Evolutionary conservation across 2,113 vertebrate species (phyloP).

Genomic region (Anguilla rostrata): DNA sequence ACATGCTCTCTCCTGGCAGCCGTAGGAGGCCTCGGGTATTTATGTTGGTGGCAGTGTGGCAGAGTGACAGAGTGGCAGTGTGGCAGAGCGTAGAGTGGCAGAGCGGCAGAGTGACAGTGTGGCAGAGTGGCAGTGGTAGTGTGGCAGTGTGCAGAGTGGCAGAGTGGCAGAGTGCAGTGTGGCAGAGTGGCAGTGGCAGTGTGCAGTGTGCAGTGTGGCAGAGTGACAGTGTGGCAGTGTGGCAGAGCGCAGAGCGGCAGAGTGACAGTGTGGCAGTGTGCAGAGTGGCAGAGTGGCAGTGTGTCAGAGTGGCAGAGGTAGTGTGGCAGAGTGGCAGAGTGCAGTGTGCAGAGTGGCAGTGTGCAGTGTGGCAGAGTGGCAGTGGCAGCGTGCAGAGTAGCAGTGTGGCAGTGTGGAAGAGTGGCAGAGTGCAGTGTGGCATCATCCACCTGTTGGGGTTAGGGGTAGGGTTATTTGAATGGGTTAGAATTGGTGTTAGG

Average conservation of each 20-base stretch:
- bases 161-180: background rate
- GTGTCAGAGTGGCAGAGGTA: too few species aligned
- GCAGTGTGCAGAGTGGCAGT: background rate
- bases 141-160: too few species aligned
- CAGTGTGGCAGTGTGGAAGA: too few species aligned
- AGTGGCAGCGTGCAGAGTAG: too few species aligned
- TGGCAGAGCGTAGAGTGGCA: background rate
- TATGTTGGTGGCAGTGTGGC: background rate
- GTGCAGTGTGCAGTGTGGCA: too few species aligned
- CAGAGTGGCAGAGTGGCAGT: too few species aligned
- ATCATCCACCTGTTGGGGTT: too few species aligned
- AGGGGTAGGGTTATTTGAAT: too few species aligned
- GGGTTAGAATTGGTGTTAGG: too few species aligned
- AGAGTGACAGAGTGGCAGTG: too few species aligned
- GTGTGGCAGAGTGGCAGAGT: background rate
- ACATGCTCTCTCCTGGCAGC: slow-evolving; percentile 64
- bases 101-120: too few species aligned
- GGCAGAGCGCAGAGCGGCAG: background rate
- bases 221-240: background rate
- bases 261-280: background rate
- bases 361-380: background rate
- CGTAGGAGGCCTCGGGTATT: background rate
- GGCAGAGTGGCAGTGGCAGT: too few species aligned
- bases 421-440: background rate
- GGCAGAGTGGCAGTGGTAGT: background rate